A percentile compares a stretch with the other conserved stretches of the same genome.
Evolutionary conservation across 2,888 invertebrate species (phyloP).

Genomic region (Ornithoptera alexandrae): DNA sequence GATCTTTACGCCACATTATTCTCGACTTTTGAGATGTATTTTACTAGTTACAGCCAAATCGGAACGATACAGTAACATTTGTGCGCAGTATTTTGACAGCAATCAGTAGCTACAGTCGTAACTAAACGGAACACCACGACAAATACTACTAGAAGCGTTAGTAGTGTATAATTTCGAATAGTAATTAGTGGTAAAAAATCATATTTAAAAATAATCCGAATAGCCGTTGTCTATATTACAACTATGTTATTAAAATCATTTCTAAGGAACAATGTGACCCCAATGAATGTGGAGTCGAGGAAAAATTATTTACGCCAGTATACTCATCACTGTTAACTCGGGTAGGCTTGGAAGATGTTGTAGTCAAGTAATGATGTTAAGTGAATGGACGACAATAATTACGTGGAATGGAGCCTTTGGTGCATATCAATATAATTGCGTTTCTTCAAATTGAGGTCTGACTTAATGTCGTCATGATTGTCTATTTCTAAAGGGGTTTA

Average conservation of each 20-base stretch:
- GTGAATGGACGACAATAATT: slow-evolving; percentile 76
- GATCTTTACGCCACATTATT: no score
- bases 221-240: slow-evolving; percentile 44
- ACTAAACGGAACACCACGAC: no score
- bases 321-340: slow-evolving; percentile 56
- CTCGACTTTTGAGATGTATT: no score
- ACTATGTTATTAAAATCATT: slow-evolving; percentile 63
- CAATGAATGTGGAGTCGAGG: slow-evolving; percentile 66
- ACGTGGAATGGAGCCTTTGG: slow-evolving; percentile 61
- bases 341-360: slow-evolving; percentile 67
- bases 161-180: no score
- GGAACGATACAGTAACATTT: no score
- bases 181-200: no score
- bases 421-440: slow-evolving; percentile 70
- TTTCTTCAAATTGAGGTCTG: slow-evolving; percentile 52
- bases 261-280: slow-evolving; percentile 64
- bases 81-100: no score
- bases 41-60: no score
- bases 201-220: no score
- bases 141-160: no score
- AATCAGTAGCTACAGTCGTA: no score
- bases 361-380: slow-evolving; percentile 72
- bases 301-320: slow-evolving; percentile 75
- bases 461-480: slow-evolving; percentile 23
- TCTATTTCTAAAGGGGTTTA: slow-evolving; percentile 2